Conservation (phyloP, 2,797 vertebrate species). For the Poecilia picta region DNA sequence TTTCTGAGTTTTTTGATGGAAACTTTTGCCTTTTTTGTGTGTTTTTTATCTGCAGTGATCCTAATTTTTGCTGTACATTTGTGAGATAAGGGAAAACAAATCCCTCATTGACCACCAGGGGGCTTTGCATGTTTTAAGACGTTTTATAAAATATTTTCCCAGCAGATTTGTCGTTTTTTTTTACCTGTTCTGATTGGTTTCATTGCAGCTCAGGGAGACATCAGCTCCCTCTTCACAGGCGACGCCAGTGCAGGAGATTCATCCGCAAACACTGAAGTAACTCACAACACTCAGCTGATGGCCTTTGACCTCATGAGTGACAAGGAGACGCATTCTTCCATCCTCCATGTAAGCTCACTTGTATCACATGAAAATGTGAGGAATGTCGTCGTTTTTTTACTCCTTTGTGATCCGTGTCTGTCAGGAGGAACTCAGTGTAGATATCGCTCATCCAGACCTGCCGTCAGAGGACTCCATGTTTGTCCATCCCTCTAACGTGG, state of each 20-base stretch:
- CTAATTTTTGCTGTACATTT: too few species aligned
- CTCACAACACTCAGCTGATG: constrained; percentile 19
- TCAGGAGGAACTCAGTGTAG: constrained; percentile 57
- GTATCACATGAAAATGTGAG: neutral
- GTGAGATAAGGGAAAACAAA: too few species aligned
- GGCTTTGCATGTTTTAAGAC: too few species aligned
- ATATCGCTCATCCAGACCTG: constrained; percentile 56
- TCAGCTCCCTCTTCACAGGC: constrained; percentile 24
- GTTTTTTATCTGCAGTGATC: too few species aligned
- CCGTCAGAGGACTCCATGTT: constrained; percentile 77
- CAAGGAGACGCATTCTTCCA: neutral
- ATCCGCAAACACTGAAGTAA: constrained; percentile 20
- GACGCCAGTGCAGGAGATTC: constrained; percentile 49
- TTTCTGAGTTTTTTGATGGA: too few species aligned
- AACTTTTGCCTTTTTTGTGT: too few species aligned
- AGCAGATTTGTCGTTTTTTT: neutral
- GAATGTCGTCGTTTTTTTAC: neutral
- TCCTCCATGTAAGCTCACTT: constrained; percentile 28
- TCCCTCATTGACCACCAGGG: too few species aligned
- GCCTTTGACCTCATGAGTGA: constrained; percentile 2
- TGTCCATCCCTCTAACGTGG: constrained; percentile 58
- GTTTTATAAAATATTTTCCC: neutral
- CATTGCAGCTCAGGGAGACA: constrained; percentile 59
- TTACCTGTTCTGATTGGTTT: neutral
- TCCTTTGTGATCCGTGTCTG: constrained; percentile 8